These are phyloP conservation scores for Protaetia brevitarsis DNA, from an alignment of 1,140 invertebrate genomes.

Conservation along the genomic window DNA sequence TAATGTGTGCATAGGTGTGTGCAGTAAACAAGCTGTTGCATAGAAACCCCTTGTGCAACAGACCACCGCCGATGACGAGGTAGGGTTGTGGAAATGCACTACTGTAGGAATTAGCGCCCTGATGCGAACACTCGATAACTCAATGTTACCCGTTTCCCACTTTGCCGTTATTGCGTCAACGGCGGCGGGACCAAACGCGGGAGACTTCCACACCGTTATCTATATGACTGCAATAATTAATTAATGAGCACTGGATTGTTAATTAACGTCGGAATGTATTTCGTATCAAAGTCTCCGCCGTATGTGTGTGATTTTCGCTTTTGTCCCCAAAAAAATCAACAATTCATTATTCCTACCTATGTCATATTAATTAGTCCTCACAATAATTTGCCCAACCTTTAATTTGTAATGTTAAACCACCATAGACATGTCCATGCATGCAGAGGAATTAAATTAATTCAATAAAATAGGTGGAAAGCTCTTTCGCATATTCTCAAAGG, in stretches of 20 bases:
- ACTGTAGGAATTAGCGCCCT: constrained; percentile 32
- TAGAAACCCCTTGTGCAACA: constrained; percentile 33
- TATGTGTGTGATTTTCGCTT: too few species aligned
- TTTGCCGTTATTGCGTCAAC: not conserved
- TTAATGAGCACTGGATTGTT: constrained; percentile 26
- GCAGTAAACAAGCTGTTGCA: constrained; percentile 44
- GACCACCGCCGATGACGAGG: constrained; percentile 11
- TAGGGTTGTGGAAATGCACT: constrained; percentile 28
- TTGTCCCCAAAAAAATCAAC: too few species aligned
- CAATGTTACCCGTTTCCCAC: not conserved
- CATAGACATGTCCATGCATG: too few species aligned
- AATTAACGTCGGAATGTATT: constrained; percentile 20
- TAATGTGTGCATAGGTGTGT: constrained; percentile 41
- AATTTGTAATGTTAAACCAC: too few species aligned
- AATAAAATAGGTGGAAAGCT: too few species aligned
- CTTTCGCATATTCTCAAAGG: too few species aligned
- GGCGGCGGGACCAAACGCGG: not conserved
- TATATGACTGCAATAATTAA: constrained; percentile 19
- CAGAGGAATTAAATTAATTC: too few species aligned
- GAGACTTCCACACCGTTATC: constrained; percentile 20
- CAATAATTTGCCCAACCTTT: too few species aligned
- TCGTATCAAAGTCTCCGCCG: too few species aligned
- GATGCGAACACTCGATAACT: constrained; percentile 25
- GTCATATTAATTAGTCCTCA: too few species aligned
- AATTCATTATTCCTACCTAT: too few species aligned